Evolutionary conservation across 2,888 invertebrate species (phyloP).

Genomic region (Mycalesis mineus): DNA sequence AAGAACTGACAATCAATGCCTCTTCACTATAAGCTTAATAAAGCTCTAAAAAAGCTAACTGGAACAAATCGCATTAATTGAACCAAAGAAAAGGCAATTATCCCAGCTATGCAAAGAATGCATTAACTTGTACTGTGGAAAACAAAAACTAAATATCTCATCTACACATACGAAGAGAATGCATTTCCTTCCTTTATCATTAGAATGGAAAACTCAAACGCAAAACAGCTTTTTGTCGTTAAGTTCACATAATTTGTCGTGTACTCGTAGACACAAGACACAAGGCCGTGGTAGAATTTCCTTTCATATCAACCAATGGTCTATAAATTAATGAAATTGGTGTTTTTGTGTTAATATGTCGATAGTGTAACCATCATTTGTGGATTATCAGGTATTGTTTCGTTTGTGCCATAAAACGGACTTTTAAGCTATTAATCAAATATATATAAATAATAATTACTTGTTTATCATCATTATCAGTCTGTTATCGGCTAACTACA

Average conservation of each 20-base stretch:
- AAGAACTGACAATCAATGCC: too few relatives aligned
- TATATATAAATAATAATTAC: too few relatives aligned
- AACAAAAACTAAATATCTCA: neutral
- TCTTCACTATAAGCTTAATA: too few relatives aligned
- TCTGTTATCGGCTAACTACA: too few relatives aligned
- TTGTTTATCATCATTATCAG: too few relatives aligned
- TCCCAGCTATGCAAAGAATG: too few relatives aligned
- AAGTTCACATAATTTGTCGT: neutral
- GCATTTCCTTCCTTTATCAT: neutral
- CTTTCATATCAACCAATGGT: neutral
- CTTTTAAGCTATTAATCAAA: too few relatives aligned
- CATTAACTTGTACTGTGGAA: neutral
- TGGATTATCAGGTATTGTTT: neutral
- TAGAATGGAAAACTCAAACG: neutral
- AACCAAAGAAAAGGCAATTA: too few relatives aligned
- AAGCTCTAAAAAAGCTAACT: too few relatives aligned
- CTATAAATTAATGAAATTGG: neutral
- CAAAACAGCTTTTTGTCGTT: neutral
- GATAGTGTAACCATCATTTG: neutral
- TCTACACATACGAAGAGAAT: neutral
- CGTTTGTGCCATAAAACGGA: too few relatives aligned
- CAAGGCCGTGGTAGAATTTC: slow-evolving; percentile 5
- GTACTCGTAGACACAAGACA: too few relatives aligned
- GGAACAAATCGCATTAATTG: too few relatives aligned
- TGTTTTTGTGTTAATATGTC: slow-evolving; percentile 10